phyloP scores from a whole-genome alignment of 2,797 vertebrate genomes.

The Tauraco hartlaubi region DNA sequence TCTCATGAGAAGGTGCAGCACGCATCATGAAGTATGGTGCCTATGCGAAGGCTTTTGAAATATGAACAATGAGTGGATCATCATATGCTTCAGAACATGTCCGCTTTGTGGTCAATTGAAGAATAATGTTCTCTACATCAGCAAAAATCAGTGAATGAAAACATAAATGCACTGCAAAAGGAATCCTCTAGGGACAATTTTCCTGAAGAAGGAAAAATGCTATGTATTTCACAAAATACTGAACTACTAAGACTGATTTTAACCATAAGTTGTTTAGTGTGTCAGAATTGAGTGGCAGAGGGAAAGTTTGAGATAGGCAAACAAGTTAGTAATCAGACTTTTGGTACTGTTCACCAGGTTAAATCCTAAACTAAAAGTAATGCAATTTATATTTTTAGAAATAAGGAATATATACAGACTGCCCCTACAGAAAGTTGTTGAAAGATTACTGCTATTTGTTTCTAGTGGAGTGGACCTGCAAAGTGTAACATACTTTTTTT shows the following conservation, averaged over 20 bases:
- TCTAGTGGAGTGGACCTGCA: neutral
- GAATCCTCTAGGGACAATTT: neutral
- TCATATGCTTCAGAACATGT: neutral
- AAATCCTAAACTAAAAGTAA: neutral
- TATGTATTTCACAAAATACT: neutral
- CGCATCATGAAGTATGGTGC: neutral
- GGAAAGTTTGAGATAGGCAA: neutral
- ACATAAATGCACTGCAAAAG: neutral
- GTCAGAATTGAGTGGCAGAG: neutral
- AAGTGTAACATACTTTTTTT: neutral
- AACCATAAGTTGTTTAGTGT: neutral
- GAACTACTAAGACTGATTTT: neutral
- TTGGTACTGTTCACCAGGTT: neutral
- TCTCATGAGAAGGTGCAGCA: neutral
- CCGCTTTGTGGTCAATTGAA: neutral
- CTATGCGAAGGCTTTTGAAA: neutral
- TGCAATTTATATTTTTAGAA: neutral
- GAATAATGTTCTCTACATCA: neutral
- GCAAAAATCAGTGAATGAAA: neutral
- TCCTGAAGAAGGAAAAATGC: neutral
- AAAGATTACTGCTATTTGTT: neutral
- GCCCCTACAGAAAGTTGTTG: fast-evolving
- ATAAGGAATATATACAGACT: neutral
- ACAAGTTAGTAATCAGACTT: neutral
- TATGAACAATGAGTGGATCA: neutral